phyloP scores from a whole-genome alignment of 2,888 invertebrate species.

The Trissonchulus sp. region DNA sequence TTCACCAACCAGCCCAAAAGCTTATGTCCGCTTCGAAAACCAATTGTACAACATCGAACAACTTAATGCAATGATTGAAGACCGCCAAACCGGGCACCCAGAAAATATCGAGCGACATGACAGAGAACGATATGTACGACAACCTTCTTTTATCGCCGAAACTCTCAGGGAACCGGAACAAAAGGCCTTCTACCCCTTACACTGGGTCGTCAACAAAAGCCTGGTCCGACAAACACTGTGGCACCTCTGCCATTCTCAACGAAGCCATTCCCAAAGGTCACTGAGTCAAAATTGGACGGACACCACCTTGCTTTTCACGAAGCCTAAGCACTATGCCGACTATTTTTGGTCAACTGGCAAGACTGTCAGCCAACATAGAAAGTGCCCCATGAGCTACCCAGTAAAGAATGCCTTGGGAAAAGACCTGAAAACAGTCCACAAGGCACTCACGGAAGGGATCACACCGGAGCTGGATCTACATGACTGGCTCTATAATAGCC shows the following conservation, averaged over 20 bases:
- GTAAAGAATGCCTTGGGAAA: background rate
- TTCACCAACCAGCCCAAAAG: background rate
- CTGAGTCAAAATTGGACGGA: too few species aligned
- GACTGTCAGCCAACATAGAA: background rate
- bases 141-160: background rate
- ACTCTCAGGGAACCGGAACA: background rate
- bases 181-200: background rate
- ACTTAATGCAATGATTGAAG: background rate
- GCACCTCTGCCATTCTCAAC: too few species aligned
- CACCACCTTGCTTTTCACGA: background rate
- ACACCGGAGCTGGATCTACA: background rate
- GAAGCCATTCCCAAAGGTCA: too few species aligned
- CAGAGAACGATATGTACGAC: background rate
- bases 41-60: background rate
- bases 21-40: background rate
- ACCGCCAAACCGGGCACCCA: background rate
- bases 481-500: too few species aligned
- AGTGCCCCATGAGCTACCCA: background rate
- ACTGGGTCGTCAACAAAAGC: background rate
- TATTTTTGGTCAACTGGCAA: background rate
- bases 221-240: too few species aligned
- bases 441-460: background rate
- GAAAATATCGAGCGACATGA: background rate
- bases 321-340: background rate
- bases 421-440: background rate